Percentiles rank a stretch among this genome's conserved stretches.
Evolutionary conservation across 2,113 vertebrate species (phyloP).

Genomic region (Rhabdornis inornatus): DNA sequence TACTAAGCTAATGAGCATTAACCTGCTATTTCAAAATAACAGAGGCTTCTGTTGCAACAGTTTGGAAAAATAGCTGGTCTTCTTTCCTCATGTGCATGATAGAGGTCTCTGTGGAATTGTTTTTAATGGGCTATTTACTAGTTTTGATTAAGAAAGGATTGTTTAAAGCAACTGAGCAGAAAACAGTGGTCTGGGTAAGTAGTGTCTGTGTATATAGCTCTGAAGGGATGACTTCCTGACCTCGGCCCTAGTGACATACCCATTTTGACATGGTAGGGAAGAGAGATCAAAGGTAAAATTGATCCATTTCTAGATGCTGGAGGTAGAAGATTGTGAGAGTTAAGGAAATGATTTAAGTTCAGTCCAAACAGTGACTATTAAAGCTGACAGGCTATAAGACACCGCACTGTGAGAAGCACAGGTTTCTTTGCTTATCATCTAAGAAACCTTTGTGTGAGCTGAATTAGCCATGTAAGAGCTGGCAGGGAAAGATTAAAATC

Average conservation of each 20-base stretch:
- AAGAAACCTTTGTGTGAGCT: neutral
- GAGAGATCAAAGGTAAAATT: neutral
- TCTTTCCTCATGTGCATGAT: neutral
- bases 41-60: neutral
- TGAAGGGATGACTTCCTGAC: neutral
- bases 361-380: neutral
- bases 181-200: neutral
- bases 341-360: neutral
- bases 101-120: neutral
- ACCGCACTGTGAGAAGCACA: neutral
- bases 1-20: neutral
- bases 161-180: neutral
- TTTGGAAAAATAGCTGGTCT: neutral
- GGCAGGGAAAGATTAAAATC: neutral
- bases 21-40: neutral
- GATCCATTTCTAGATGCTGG: neutral
- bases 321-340: neutral
- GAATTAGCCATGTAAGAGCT: neutral
- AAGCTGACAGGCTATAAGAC: neutral
- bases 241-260: neutral
- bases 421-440: neutral
- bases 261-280: neutral
- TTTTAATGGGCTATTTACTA: neutral
- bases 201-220: neutral
- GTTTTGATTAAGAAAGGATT: neutral